Base-by-base conservation (phyloP, 1,140 invertebrate species). In the Drosophila nebulosa region DNA sequence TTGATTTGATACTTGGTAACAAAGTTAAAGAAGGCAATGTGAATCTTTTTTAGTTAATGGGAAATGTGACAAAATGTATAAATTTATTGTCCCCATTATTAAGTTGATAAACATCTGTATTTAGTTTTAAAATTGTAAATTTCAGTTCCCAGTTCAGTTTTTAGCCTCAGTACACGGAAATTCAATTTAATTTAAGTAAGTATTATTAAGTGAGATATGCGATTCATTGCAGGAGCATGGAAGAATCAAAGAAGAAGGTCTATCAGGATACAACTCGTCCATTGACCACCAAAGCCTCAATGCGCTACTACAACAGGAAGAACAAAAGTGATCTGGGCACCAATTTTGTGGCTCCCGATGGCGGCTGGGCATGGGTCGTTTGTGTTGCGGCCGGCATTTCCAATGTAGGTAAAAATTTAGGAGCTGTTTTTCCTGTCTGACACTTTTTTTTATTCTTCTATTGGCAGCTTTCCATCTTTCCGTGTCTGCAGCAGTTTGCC, bases 401-500 rank as follows among this genome's bases (percentile, higher is more conserved):
- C 39, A 91, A 91, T 86, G 90, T 91, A 69, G 73, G 84, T 90
- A 65, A 68, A 58, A 30, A 22, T 36, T 12, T 5, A 35, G 4
- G 4, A 21, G 10, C n/a, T n/a, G n/a, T n/a, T n/a, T n/a, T n/a
- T n/a, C n/a, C n/a, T n/a, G n/a, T n/a, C n/a, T n/a, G n/a, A n/a
- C n/a, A n/a, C n/a, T n/a, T n/a, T 39, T 26, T 18, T 1, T 24
- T 24, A 18, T 16, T 66, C 2, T 14, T 9, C 22, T 12, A 12
- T 3, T 74, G 57, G 12, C 78, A 95, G 95, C 90, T 95, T 3
- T 93, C 93, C 57, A 91, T 93, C 4, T 92, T 95, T 69, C 93
- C 94, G 4, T 92, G 94, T 57, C 84, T 95, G 35, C 94, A 95
- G 85, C 94, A 94, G 65, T 95, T 95, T 67, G 95, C 94, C 1